Conservation (phyloP, 2,797 vertebrate species). For the Rhabdomys pumilio region DNA sequence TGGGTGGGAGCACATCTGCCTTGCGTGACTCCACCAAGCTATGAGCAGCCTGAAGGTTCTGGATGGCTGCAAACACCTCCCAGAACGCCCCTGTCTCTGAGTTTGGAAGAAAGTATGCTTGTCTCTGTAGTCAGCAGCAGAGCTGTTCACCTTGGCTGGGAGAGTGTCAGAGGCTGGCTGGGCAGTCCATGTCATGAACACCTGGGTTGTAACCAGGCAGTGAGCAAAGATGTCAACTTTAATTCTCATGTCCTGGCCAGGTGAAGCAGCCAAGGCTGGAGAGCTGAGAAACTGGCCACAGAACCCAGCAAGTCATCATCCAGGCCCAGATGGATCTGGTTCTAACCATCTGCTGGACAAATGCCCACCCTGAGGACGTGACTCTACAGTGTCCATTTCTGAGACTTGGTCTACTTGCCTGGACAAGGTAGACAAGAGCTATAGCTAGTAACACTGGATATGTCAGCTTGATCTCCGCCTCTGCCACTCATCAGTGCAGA, state of each 20-base stretch:
- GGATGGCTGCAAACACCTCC: neutral
- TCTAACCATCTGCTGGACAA: neutral
- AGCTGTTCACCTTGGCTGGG: neutral
- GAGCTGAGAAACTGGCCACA: neutral
- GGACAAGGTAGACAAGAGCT: neutral
- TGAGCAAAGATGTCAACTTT: neutral
- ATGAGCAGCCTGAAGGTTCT: neutral
- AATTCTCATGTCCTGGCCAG: neutral
- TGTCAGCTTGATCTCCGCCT: neutral
- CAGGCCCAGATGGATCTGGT: neutral
- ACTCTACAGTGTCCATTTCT: neutral
- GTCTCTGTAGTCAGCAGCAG: neutral
- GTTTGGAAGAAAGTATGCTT: neutral
- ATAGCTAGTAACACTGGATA: neutral
- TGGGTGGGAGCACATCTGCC: rapidly evolving
- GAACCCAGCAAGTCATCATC: neutral
- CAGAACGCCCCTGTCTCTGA: neutral
- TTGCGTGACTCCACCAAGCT: rapidly evolving
- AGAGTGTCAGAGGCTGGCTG: neutral
- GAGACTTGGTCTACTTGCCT: neutral
- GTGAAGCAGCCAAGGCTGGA: neutral
- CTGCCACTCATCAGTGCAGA: neutral
- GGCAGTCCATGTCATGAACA: rapidly evolving
- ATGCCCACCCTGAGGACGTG: neutral
- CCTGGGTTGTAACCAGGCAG: neutral